These are phyloP conservation scores for Schizaphis graminum DNA, from an alignment of 2,888 invertebrate genomes.

Conservation along the genomic window DNA sequence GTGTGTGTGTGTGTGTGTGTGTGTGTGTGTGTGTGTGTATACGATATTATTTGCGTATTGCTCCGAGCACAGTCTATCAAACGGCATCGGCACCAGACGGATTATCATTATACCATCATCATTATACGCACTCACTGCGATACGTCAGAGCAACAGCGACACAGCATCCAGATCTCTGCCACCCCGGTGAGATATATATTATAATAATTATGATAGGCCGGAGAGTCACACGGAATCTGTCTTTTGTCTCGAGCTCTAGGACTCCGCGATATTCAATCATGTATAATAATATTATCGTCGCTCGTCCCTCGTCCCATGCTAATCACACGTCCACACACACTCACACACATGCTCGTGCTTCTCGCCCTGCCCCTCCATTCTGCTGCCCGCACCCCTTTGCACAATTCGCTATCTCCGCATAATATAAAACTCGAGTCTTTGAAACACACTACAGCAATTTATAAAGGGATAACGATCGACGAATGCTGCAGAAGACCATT, in stretches of 20 bases:
- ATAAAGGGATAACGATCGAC: background rate
- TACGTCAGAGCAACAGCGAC: background rate
- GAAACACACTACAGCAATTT: background rate
- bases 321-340: background rate
- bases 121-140: background rate
- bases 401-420: background rate
- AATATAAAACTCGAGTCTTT: background rate
- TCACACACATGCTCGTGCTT: background rate
- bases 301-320: background rate
- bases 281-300: background rate
- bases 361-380: background rate
- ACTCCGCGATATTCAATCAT: background rate
- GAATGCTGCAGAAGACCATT: background rate
- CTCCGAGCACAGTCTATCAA: slow-evolving; percentile 1
- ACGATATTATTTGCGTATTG: background rate
- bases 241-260: background rate
- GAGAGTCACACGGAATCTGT: background rate
- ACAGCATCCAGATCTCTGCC: background rate
- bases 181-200: background rate
- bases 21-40: background rate
- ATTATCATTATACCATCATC: background rate
- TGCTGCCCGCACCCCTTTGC: background rate
- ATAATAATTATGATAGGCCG: background rate
- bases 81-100: slow-evolving; percentile 16
- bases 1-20: background rate